These are phyloP conservation scores for Notamacropus eugenii DNA, from an alignment of 2,797 vertebrate genomes.

Conservation along the genomic window DNA sequence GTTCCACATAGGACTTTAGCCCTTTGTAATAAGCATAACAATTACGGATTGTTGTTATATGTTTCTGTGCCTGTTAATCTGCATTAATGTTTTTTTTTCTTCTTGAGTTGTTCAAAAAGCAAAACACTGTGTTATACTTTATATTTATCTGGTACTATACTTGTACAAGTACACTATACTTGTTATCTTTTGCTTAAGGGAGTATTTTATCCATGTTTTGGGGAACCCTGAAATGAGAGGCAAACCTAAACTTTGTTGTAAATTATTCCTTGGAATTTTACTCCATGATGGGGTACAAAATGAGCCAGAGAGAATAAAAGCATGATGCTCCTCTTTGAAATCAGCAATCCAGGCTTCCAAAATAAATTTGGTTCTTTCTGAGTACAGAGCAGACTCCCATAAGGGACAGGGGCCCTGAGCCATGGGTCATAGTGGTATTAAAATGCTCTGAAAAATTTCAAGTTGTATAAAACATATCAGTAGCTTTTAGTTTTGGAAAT, in stretches of 20 bases:
- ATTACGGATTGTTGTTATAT: neutral
- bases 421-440: neutral
- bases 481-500: neutral
- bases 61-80: neutral
- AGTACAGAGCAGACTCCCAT: neutral
- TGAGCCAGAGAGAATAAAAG: neutral
- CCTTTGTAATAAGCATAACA: neutral
- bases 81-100: neutral
- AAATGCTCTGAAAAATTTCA: neutral
- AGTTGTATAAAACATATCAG: neutral
- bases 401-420: neutral
- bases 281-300: neutral
- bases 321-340: neutral
- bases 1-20: neutral
- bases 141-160: neutral
- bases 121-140: neutral
- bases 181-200: neutral
- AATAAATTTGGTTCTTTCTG: neutral
- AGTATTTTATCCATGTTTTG: neutral
- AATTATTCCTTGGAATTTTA: neutral
- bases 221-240: neutral
- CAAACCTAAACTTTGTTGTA: neutral
- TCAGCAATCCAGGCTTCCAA: neutral
- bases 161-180: neutral
- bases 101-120: neutral